A percentile compares a stretch with the other conserved stretches of the same genome.
Conservation (phyloP, 2,888 invertebrate species). For the Andrena fulva region DNA sequence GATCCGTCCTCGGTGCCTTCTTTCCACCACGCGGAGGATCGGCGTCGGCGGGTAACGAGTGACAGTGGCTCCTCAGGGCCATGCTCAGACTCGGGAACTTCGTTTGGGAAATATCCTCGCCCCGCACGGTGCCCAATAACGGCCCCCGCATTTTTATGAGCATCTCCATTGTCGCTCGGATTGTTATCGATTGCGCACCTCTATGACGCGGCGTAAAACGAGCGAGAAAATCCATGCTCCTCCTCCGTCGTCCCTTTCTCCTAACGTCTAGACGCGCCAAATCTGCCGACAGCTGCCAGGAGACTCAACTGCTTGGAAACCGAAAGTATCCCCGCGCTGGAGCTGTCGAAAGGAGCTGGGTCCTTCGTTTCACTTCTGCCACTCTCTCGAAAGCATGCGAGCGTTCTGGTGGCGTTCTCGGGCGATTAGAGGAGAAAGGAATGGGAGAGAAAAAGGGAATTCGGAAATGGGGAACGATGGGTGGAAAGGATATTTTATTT, state of each 20-base stretch:
- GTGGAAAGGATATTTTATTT: no score
- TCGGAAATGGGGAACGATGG: no score
- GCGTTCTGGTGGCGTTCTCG: background rate
- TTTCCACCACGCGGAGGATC: background rate
- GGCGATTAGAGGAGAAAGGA: no score
- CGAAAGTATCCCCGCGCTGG: background rate
- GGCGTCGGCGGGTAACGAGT: constrained; percentile 50
- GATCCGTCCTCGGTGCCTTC: constrained; percentile 30
- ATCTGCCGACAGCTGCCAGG: constrained; percentile 1
- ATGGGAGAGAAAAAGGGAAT: no score
- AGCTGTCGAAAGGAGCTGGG: background rate
- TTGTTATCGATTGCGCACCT: constrained; percentile 15
- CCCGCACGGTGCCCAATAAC: constrained; percentile 26
- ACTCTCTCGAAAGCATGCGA: background rate
- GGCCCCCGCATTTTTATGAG: constrained; percentile 31
- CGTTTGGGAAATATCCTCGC: constrained; percentile 38
- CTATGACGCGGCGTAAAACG: background rate
- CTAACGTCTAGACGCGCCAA: background rate
- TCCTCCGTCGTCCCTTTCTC: background rate
- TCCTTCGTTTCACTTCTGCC: background rate
- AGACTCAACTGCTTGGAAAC: constrained; percentile 4
- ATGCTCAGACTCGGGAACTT: constrained; percentile 24
- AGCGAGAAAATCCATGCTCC: background rate
- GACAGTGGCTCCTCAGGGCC: constrained; percentile 37
- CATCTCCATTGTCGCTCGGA: constrained; percentile 8